phyloP scores from a whole-genome alignment of 2,113 vertebrate species.

The Diphyllodes magnificus region DNA sequence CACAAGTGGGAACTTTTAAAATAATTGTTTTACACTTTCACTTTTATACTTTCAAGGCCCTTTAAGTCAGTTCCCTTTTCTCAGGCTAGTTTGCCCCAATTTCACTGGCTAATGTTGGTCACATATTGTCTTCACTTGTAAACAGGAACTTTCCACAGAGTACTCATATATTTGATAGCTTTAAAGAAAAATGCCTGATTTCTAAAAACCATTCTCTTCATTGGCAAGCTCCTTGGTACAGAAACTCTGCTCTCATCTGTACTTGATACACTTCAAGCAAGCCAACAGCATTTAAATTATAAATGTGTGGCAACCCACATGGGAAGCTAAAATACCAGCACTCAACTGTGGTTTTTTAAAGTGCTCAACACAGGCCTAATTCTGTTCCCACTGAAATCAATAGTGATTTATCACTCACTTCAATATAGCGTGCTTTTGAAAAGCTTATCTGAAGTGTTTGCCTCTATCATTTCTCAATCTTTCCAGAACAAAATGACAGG shows the following conservation, averaged over 20 bases:
- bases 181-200: not conserved
- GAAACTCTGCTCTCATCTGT: conserved; percentile 17
- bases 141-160: not conserved
- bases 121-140: not conserved
- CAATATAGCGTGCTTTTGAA: conserved; percentile 12
- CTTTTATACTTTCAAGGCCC: not conserved
- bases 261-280: conserved; percentile 24
- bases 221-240: conserved; percentile 18
- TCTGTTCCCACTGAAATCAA: conserved; percentile 56
- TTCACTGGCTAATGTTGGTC: not conserved
- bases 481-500: conserved; percentile 8
- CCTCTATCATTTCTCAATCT: conserved; percentile 1
- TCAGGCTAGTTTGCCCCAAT: not conserved
- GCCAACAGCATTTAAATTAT: conserved; percentile 43
- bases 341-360: conserved; percentile 45
- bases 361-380: conserved; percentile 53
- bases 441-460: conserved; percentile 14
- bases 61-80: not conserved
- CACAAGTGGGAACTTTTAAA: not conserved
- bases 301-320: conserved; percentile 52
- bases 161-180: not conserved
- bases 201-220: not conserved
- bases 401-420: conserved; percentile 42
- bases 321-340: conserved; percentile 58
- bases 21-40: not conserved